Base-by-base conservation (phyloP, 2,113 vertebrate genomes). In the Cromileptes altivelis region DNA sequence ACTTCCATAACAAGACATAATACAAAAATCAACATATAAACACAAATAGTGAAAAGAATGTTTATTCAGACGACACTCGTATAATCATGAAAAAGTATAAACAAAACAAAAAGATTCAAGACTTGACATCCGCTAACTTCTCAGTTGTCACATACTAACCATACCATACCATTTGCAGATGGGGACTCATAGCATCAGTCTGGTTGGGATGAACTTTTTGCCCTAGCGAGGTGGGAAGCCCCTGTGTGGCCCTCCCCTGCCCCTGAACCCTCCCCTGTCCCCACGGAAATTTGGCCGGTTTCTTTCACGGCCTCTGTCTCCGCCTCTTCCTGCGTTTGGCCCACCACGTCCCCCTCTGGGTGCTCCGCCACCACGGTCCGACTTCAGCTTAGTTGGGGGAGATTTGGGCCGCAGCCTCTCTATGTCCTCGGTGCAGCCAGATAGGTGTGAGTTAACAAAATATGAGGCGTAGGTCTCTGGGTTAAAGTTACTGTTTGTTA, bases 401-500 rank as follows among this genome's bases (percentile, higher is more conserved):
- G 98, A 99, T 88, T 99, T 99, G 71, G 98, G 98, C 12, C 98
- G 95, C 5, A 99, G 97, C 79, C 98, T 95, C 92, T 99, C 98
- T 4, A 99, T 99, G 88, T 99, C 98, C 82, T 99, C 98, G 0
- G 98, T 98, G 80, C 98, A 99, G 65, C 98, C 98, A 0, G 98
- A 97, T 30, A 99, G 94, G 87, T 97, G 95, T 4, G 97, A 96
- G 47, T 96, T 96, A 33, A 42, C 33, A 0, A 99, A 99, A 91
- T 99, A 96, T 0, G 97, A 94, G 0, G 96, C 94, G 0, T 99
- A 99, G 0, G 96, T 93, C 88, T 99, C 98, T 0, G 96, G 95
- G 17, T 99, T 99, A 85, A 99, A 99, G 94, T 99, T 99, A 92
- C 98, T 99, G 88, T 99, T 99, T 40, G 98, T 99, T 65, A 99